These are phyloP conservation scores for Zygaena filipendulae DNA, from an alignment of 2,888 invertebrate species.

Conservation along the genomic window DNA sequence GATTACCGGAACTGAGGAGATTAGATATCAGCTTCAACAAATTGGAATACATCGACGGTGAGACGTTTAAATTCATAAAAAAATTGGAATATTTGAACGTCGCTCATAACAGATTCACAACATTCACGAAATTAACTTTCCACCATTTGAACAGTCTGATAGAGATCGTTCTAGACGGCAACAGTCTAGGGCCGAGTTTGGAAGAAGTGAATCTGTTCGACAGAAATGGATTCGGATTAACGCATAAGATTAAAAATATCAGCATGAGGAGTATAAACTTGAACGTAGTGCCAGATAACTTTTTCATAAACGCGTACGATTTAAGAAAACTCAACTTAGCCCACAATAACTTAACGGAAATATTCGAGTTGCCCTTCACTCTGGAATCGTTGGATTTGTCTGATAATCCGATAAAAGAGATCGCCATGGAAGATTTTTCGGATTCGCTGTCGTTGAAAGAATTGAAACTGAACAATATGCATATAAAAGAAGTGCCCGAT, in stretches of 20 bases:
- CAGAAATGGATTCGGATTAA: slow-evolving; percentile 41
- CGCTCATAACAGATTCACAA: slow-evolving; percentile 46
- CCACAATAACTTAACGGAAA: slow-evolving; percentile 60
- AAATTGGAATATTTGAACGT: slow-evolving; percentile 50
- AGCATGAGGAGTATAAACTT: slow-evolving; percentile 40
- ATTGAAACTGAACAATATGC: slow-evolving; percentile 67
- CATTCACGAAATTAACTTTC: slow-evolving; percentile 41
- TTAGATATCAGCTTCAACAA: slow-evolving; percentile 51
- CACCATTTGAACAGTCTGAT: slow-evolving; percentile 41
- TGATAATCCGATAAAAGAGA: slow-evolving; percentile 61
- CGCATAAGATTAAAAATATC: slow-evolving; percentile 34
- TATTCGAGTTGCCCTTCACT: slow-evolving; percentile 68
- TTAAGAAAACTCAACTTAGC: slow-evolving; percentile 52
- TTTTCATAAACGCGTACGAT: slow-evolving; percentile 51
- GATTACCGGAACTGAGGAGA: slow-evolving; percentile 34
- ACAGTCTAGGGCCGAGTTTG: slow-evolving; percentile 42
- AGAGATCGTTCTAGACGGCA: slow-evolving; percentile 51
- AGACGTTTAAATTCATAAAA: slow-evolving; percentile 39
- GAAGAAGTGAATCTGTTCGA: slow-evolving; percentile 39
- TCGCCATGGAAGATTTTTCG: slow-evolving; percentile 56
- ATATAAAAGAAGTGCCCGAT: slow-evolving; percentile 57
- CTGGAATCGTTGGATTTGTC: slow-evolving; percentile 72
- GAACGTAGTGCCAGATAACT: slow-evolving; percentile 37
- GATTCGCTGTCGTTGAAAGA: slow-evolving; percentile 61
- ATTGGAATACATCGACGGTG: slow-evolving; percentile 37